Evolutionary conservation across 1,140 invertebrate genomes (phyloP).

Genomic region (Sycophaga agraensis): DNA sequence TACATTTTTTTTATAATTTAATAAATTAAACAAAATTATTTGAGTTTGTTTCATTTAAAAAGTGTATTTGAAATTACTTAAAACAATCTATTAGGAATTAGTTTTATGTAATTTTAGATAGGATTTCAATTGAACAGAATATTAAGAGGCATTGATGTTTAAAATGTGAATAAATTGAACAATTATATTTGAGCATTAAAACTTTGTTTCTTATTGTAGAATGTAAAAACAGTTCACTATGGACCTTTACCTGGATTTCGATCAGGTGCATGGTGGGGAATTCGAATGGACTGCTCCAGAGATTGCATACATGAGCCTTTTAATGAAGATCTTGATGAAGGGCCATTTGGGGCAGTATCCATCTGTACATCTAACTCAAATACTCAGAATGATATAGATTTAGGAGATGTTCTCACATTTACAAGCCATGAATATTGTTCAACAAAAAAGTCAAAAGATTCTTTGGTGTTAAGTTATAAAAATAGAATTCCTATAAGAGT

Average conservation of each 20-base stretch:
- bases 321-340: constrained; percentile 43
- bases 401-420: constrained; percentile 47
- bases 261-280: constrained; percentile 53
- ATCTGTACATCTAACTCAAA: constrained; percentile 45
- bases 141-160: no score
- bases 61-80: neutral
- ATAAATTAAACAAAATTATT: no score
- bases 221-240: constrained; percentile 40
- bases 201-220: constrained; percentile 25
- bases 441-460: constrained; percentile 31
- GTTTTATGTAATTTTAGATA: neutral
- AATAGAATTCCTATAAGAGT: constrained; percentile 47
- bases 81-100: neutral
- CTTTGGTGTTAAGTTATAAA: constrained; percentile 45
- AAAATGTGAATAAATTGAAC: neutral
- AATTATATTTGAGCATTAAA: neutral
- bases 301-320: constrained; percentile 48
- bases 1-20: no score
- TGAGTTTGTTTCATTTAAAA: no score
- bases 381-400: constrained; percentile 43
- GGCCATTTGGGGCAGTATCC: constrained; percentile 48
- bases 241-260: constrained; percentile 43
- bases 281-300: constrained; percentile 51
- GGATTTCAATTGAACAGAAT: no score
- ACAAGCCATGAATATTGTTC: constrained; percentile 42